These are phyloP conservation scores for Malthinus seriepunctatus DNA, from an alignment of 2,888 invertebrate genomes.

Conservation along the genomic window DNA sequence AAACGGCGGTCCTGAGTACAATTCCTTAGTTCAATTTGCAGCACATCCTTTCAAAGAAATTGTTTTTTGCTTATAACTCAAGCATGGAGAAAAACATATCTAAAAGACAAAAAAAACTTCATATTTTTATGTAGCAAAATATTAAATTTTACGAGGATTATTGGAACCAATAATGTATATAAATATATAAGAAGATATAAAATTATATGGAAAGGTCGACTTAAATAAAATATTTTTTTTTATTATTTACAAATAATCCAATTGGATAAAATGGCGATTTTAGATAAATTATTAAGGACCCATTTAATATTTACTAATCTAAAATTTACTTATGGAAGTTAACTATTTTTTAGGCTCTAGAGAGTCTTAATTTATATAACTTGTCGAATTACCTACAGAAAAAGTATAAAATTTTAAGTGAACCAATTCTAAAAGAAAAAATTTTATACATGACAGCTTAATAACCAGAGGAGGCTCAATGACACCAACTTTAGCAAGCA, in stretches of 20 bases:
- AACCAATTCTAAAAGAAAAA: too few relatives aligned
- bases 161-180: neutral
- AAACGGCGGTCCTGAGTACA: neutral
- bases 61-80: neutral
- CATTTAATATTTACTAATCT: too few relatives aligned
- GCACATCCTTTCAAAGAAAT: constrained; percentile 1
- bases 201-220: constrained; percentile 6
- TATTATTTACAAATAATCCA: neutral
- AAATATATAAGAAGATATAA: neutral
- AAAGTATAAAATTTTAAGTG: too few relatives aligned
- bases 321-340: too few relatives aligned
- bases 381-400: too few relatives aligned
- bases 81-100: neutral
- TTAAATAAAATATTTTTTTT: neutral
- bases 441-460: too few relatives aligned
- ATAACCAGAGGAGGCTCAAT: too few relatives aligned
- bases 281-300: too few relatives aligned
- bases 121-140: constrained; percentile 7
- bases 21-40: neutral
- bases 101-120: neutral
- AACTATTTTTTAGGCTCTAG: too few relatives aligned
- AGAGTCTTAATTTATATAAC: too few relatives aligned
- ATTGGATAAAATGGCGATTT: too few relatives aligned
- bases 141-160: constrained; percentile 17
- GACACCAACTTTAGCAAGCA: too few relatives aligned